These are phyloP conservation scores for Echinops telfairi DNA, from an alignment of 2,113 vertebrate genomes.

Conservation along the genomic window DNA sequence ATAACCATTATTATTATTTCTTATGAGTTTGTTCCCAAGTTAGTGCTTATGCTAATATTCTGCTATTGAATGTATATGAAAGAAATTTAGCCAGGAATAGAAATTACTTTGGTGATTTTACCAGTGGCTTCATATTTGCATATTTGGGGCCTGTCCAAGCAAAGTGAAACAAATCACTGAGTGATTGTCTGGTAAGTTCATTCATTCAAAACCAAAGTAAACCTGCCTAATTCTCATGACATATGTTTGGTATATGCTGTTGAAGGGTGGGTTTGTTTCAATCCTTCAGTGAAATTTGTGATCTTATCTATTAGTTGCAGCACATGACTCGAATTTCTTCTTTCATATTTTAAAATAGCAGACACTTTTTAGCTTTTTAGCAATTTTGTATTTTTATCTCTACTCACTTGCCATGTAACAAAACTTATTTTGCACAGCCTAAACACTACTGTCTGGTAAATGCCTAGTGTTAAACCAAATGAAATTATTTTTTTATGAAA, in stretches of 20 bases:
- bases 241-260: neutral
- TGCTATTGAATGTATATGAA: slow-evolving; percentile 37
- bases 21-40: neutral
- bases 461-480: no score
- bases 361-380: neutral
- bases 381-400: neutral
- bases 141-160: neutral
- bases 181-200: slow-evolving; percentile 12
- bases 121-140: neutral
- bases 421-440: neutral
- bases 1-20: neutral
- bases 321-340: neutral
- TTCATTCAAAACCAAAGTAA: slow-evolving; percentile 36
- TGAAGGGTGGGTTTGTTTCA: neutral
- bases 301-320: neutral
- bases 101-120: slow-evolving; percentile 48
- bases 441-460: no score
- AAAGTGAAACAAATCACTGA: slow-evolving; percentile 47
- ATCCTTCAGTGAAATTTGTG: neutral
- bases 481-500: no score
- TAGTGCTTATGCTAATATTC: slow-evolving; percentile 40
- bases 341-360: neutral
- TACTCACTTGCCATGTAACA: neutral
- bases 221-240: neutral
- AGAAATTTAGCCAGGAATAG: slow-evolving; percentile 23